Evolutionary conservation across 37 sponge, comb jelly and placozoan species (phyloP), one percentile per base, ranked within the genome.

Genomic region (Ephydatia muelleri): DNA sequence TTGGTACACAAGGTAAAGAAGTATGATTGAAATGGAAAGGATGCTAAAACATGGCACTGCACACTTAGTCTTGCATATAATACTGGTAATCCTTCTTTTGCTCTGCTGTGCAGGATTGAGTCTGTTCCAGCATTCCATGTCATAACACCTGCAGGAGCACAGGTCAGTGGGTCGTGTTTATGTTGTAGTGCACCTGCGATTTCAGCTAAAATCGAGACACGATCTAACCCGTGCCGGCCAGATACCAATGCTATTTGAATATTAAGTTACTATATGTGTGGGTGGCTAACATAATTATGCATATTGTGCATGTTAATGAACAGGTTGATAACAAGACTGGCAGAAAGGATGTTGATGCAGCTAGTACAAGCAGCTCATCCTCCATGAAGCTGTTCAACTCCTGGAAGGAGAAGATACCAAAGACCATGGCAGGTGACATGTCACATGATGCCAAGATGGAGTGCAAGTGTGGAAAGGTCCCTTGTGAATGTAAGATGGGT

Each of bases 281-380:
- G n/a, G n/a, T n/a, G n/a, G n/a, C n/a, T n/a, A n/a, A n/a, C n/a
- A n/a, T n/a, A n/a, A n/a, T n/a, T n/a, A n/a, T n/a, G n/a, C n/a
- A n/a, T n/a, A n/a, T n/a, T n/a, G n/a, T n/a, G n/a, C n/a, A n/a
- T n/a, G n/a, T 68, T 3, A 57, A 33, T 75, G 27, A 32, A 33
- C 68, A 90, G 85, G 40, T 94, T 37, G 88, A 90, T 34, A 57
- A 57, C 12, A 88, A 90, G 31, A 39, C 40, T 40, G 94, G 85
- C 0, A 87, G 81, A 65, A 94, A 94, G 75, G n/a, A 82, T 26
- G 88, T 94, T 19, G 91, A 94, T 36, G 43, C 36, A 11, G 85
- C 94, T 34, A 78, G 57, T 57, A 21, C 67, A 29, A 49, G 78
- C 27, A 73, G 68, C 12, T 71, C 88, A 3, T 36, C 78, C 14